Conservation (phyloP, 2,888 invertebrate genomes). For the Lepidocyrtinus sp. region DNA sequence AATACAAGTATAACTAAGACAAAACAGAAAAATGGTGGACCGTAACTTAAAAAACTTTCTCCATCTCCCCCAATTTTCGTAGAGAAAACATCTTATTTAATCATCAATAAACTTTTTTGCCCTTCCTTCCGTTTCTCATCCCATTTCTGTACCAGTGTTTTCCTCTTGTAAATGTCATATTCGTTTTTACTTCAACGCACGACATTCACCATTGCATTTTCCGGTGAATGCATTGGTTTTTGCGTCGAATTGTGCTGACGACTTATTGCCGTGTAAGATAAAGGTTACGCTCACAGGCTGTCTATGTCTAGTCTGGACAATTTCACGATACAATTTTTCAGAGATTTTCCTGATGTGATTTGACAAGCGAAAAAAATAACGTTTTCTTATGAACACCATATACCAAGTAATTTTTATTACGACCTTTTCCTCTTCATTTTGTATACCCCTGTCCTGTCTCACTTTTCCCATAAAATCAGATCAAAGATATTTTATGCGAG, state of each 20-base stretch:
- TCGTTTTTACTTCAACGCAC: background rate
- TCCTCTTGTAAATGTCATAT: background rate
- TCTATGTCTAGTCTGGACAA: background rate
- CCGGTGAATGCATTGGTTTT: slow-evolving; percentile 21
- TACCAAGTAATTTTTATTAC: slow-evolving; percentile 43
- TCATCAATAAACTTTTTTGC: slow-evolving; percentile 13
- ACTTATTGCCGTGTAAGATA: slow-evolving; percentile 52
- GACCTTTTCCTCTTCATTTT: slow-evolving; percentile 34
- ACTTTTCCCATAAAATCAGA: slow-evolving; percentile 46
- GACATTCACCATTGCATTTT: slow-evolving; percentile 19
- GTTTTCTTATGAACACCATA: slow-evolving; percentile 3
- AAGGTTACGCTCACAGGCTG: background rate
- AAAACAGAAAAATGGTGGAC: no score
- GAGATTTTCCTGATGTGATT: slow-evolving; percentile 27
- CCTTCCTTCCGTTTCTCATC: slow-evolving; percentile 39
- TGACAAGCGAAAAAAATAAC: slow-evolving; percentile 25
- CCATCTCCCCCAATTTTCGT: background rate
- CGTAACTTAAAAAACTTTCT: no score
- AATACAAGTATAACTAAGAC: no score
- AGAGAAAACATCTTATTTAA: slow-evolving; percentile 26
- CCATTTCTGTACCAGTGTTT: slow-evolving; percentile 3
- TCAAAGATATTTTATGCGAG: slow-evolving; percentile 15
- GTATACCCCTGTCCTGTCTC: slow-evolving; percentile 15
- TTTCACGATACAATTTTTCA: slow-evolving; percentile 19
- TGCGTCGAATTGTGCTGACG: slow-evolving; percentile 16